Conservation (phyloP, 1,140 invertebrate genomes). For the Armadillidium nasatum region DNA sequence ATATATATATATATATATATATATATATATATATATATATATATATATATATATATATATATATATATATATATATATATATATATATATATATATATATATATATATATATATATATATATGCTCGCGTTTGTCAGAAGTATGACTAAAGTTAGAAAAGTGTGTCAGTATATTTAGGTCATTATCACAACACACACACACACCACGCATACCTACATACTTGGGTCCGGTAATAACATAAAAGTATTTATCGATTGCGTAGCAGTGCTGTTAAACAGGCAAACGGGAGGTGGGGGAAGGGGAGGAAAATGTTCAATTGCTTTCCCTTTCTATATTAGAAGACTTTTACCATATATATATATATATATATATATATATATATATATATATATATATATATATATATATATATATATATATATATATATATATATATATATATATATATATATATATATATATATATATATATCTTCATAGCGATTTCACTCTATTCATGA, state of each 20-base stretch:
- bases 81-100: neutral
- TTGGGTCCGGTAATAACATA: no score
- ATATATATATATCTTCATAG: neutral
- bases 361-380: constrained; percentile 6
- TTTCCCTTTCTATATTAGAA: no score
- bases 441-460: constrained; percentile 15
- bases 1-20: neutral
- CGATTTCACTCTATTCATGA: no score
- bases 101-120: neutral
- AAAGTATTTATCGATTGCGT: no score
- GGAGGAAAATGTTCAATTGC: no score
- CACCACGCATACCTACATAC: no score
- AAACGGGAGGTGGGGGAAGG: no score
- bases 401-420: constrained; percentile 15
- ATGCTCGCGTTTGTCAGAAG: neutral
- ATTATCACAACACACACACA: no score
- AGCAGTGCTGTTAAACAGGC: no score
- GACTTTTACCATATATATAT: neutral
- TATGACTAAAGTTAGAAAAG: no score
- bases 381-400: constrained; percentile 7
- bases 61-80: constrained; percentile 9
- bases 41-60: constrained; percentile 2
- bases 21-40: neutral
- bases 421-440: constrained; percentile 15
- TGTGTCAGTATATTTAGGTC: no score